These are phyloP conservation scores for Crossocerus cetratus DNA, from an alignment of 2,888 invertebrate species.

Conservation along the genomic window DNA sequence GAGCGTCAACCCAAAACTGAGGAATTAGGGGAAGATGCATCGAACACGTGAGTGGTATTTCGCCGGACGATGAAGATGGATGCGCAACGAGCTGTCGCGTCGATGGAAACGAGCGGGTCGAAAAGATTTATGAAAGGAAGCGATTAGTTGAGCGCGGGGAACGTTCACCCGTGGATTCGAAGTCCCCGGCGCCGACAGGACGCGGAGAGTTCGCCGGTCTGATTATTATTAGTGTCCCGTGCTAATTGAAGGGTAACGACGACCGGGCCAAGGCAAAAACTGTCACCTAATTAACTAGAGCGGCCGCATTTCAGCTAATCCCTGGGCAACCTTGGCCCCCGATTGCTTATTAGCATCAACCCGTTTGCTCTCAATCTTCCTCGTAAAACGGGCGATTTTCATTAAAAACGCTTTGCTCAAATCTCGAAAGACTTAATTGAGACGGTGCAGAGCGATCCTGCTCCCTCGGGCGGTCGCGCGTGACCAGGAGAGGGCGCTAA, in stretches of 20 bases:
- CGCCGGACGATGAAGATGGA: too few relatives aligned
- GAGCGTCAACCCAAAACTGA: too few relatives aligned
- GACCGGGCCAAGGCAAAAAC: slow-evolving; percentile 42
- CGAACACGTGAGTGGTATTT: too few relatives aligned
- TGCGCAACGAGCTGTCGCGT: slow-evolving; percentile 19
- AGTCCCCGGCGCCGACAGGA: slow-evolving; percentile 25
- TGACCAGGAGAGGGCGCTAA: slow-evolving; percentile 43
- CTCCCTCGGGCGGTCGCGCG: slow-evolving; percentile 36
- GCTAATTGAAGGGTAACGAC: slow-evolving; percentile 48
- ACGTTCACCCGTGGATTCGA: background rate
- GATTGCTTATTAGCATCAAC: slow-evolving; percentile 53
- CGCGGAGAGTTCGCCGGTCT: slow-evolving; percentile 3
- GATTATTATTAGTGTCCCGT: slow-evolving; percentile 22
- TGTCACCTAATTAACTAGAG: slow-evolving; percentile 53
- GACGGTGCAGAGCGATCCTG: slow-evolving; percentile 33
- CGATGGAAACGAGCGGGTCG: slow-evolving; percentile 6
- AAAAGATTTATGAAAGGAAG: slow-evolving; percentile 3
- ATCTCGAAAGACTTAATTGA: slow-evolving; percentile 22
- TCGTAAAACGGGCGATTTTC: slow-evolving; percentile 11
- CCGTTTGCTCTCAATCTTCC: background rate
- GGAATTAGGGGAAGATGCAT: too few relatives aligned
- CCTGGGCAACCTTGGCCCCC: slow-evolving; percentile 21
- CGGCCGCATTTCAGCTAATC: slow-evolving; percentile 42
- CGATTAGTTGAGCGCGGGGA: slow-evolving; percentile 1
- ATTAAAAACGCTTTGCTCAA: background rate